Conservation (phyloP, 2,888 invertebrate species). For the Sinhomidia bicolor region DNA sequence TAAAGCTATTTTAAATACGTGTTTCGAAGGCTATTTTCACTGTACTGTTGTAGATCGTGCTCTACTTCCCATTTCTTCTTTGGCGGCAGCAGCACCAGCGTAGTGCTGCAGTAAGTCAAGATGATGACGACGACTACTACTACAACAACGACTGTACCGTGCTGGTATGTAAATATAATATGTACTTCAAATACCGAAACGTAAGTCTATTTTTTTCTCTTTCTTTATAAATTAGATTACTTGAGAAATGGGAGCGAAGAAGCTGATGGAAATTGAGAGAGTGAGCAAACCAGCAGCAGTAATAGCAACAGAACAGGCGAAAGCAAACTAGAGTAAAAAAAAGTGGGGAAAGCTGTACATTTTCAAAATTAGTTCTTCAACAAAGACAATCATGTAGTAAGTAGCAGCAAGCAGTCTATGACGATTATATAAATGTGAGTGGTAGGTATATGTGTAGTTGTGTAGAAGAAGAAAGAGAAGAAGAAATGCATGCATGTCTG, state of each 20-base stretch:
- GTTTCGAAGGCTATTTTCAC: background rate
- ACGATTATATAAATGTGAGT: no score
- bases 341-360: constrained; percentile 16
- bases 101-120: background rate
- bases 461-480: background rate
- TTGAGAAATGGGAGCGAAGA: background rate
- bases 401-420: no score
- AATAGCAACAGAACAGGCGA: background rate
- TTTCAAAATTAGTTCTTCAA: constrained; percentile 52
- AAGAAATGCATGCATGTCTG: background rate
- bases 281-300: background rate
- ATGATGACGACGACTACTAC: background rate
- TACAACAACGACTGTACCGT: no score
- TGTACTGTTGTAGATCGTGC: background rate
- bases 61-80: background rate
- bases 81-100: background rate
- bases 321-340: background rate
- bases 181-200: background rate
- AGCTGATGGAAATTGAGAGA: constrained; percentile 31
- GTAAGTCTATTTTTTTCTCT: constrained; percentile 10
- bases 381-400: constrained; percentile 44
- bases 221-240: constrained; percentile 64
- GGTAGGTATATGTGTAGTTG: background rate
- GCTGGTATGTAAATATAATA: constrained; percentile 5
- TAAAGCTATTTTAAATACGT: background rate